Percentiles rank a stretch among this genome's conserved stretches.
phyloP scores from a whole-genome alignment of 30 jellyfish, hydroid and myxozoan species.

The Catostylus mosaicus region DNA sequence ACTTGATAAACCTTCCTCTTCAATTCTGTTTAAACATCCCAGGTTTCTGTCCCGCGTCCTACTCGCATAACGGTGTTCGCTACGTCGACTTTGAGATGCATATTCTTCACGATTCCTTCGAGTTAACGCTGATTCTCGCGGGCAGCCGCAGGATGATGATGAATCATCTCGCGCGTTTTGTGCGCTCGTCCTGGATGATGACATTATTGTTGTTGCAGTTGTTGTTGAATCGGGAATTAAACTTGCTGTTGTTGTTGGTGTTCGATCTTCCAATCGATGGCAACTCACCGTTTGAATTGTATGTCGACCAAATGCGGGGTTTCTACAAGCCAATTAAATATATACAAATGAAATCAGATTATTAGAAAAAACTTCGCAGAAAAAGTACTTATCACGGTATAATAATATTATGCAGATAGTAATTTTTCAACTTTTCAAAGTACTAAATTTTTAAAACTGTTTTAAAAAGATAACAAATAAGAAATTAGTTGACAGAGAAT shows the following conservation, averaged over 20 bases:
- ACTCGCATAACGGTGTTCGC: not conserved
- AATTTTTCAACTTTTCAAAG: too few relatives aligned
- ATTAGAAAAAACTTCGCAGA: too few relatives aligned
- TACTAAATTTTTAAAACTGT: too few relatives aligned
- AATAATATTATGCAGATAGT: too few relatives aligned
- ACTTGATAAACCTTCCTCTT: not conserved
- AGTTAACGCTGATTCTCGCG: not conserved
- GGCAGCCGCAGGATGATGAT: not conserved
- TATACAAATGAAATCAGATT: too few relatives aligned
- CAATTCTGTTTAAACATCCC: too few relatives aligned
- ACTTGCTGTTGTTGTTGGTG: not conserved
- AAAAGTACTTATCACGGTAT: too few relatives aligned
- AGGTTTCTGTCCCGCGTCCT: not conserved
- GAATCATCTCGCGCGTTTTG: not conserved
- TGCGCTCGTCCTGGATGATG: not conserved
- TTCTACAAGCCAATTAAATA: too few relatives aligned
- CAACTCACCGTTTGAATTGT: slow-evolving; percentile 78
- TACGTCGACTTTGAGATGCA: not conserved
- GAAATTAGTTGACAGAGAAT: too few relatives aligned
- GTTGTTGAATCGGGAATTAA: not conserved
- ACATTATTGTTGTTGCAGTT: not conserved
- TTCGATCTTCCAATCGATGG: slow-evolving; percentile 46
- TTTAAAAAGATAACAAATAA: too few relatives aligned
- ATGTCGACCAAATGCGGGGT: slow-evolving; percentile 38
- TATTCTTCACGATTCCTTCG: not conserved